phyloP scores from a whole-genome alignment of 2,888 invertebrate genomes.

The Erannis defoliaria region DNA sequence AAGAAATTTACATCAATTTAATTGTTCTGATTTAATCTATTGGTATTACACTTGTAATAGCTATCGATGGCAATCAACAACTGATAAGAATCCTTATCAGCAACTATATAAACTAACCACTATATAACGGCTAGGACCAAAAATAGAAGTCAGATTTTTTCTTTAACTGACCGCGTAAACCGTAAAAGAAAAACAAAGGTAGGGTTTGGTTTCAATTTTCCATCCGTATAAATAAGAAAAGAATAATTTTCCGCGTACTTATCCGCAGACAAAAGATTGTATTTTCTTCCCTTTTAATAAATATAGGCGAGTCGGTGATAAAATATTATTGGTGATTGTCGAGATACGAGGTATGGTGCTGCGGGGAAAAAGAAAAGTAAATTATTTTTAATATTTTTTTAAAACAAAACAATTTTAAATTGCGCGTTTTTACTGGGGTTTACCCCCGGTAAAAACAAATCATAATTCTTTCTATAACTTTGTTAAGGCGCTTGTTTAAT shows the following conservation, averaged over 20 bases:
- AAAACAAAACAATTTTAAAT: not conserved
- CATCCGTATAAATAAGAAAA: conserved; percentile 3
- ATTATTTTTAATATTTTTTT: too few relatives aligned
- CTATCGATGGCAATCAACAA: conserved; percentile 22
- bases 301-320: not conserved
- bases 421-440: not conserved
- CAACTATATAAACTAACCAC: conserved; percentile 2
- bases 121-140: conserved; percentile 17
- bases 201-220: conserved; percentile 5
- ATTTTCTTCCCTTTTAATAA: conserved; percentile 10
- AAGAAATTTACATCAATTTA: conserved; percentile 18
- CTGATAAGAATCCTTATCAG: conserved; percentile 25
- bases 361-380: not conserved
- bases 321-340: not conserved
- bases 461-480: too few relatives aligned
- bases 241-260: conserved; percentile 16
- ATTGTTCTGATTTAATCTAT: conserved; percentile 34
- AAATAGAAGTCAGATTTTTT: conserved; percentile 15
- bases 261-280: not conserved
- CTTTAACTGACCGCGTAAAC: conserved; percentile 4
- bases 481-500: too few relatives aligned
- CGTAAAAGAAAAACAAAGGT: conserved; percentile 23
- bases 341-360: not conserved
- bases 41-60: conserved; percentile 27
- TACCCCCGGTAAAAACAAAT: too few relatives aligned